Percentiles rank a stretch among this genome's conserved stretches.
Evolutionary conservation across 2,113 vertebrate genomes (phyloP).

Genomic region (Picathartes gymnocephalus): DNA sequence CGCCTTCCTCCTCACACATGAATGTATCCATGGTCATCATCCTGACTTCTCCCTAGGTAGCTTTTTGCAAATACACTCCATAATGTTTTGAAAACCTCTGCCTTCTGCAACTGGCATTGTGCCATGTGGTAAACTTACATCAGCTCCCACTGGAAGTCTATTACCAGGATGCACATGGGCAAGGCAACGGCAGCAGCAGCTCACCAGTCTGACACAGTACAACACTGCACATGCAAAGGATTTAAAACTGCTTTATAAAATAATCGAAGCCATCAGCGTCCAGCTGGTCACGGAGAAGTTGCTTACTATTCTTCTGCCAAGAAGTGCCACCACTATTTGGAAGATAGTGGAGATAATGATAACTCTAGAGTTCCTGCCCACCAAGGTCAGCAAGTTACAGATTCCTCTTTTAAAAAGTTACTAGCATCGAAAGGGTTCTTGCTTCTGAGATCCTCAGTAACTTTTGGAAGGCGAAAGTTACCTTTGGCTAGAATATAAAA

Average conservation of each 20-base stretch:
- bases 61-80: neutral
- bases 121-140: neutral
- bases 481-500: neutral
- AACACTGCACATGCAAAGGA: neutral
- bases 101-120: neutral
- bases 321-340: neutral
- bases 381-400: neutral
- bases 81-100: neutral
- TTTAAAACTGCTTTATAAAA: neutral
- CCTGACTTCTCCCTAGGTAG: neutral
- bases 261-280: neutral
- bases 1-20: neutral
- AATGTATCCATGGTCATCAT: neutral
- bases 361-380: neutral
- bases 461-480: neutral
- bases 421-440: neutral
- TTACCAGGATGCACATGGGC: neutral
- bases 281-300: neutral
- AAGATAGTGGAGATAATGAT: neutral
- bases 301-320: neutral
- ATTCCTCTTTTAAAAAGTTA: neutral
- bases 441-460: neutral
- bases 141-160: neutral
- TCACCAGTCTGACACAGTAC: neutral
- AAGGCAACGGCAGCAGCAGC: neutral